phyloP scores from a whole-genome alignment of 2,888 invertebrate genomes.

The Dugesia japonica region DNA sequence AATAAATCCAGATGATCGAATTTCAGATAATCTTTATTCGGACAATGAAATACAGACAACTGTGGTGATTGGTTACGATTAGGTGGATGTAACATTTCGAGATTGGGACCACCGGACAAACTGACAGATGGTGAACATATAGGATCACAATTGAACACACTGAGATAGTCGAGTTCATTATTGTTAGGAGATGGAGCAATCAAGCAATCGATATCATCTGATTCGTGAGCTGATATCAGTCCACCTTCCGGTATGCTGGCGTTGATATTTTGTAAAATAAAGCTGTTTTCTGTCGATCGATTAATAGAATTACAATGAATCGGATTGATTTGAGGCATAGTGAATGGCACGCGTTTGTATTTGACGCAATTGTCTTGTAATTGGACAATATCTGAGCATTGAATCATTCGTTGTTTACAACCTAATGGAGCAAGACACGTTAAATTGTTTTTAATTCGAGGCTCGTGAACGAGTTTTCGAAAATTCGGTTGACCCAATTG shows the following conservation, averaged over 20 bases:
- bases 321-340: not conserved
- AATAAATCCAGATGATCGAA: not conserved
- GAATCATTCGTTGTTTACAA: not conserved
- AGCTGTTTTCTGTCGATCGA: not conserved
- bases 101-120: not conserved
- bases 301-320: not conserved
- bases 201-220: constrained; percentile 2
- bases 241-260: not conserved
- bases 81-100: not conserved
- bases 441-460: constrained; percentile 2
- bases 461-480: not conserved
- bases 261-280: constrained; percentile 5
- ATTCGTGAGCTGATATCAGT: not conserved
- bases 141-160: constrained; percentile 2
- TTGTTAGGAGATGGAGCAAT: constrained; percentile 5
- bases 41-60: constrained; percentile 14
- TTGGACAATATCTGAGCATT: not conserved
- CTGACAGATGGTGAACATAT: not conserved
- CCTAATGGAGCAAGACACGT: not conserved
- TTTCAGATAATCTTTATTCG: constrained; percentile 3
- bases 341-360: constrained; percentile 2
- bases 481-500: not conserved
- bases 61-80: not conserved
- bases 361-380: constrained; percentile 10
- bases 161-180: not conserved